Base-by-base conservation (phyloP, 2,888 invertebrate species). In the Entomobrya multifasciata region DNA sequence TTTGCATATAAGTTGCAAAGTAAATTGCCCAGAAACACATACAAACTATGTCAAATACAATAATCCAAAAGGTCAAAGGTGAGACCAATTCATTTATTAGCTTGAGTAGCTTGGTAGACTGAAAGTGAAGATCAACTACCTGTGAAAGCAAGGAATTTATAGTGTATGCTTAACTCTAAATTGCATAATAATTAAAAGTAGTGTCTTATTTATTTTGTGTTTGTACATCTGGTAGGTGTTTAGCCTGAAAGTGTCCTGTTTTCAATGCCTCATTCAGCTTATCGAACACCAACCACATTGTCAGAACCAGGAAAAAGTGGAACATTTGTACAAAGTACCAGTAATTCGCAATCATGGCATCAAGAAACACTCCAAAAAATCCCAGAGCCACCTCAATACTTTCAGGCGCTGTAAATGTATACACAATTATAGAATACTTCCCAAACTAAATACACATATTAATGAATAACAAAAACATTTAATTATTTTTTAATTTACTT, bases 91-190 rank as follows among this genome's bases (percentile, higher is more conserved):
- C 25, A 47, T 87, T 87, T 0, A 87, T 60, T 6, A 57, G 36
- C 47, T 79, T 78, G 15, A 87, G 47, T 8, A 87, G 36, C 60
- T 87, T 87, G 30, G 67, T 62, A 5, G 83, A 79, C 13, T 83
- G 55, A 60, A 83, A 84, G 17, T 87, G 87, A 20, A 87, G 84
- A 20, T 87, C 87, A 1, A 87, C 44, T 8, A 87, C 41, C 87
- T 87, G 30, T 8, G 8, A 36, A 36, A 36, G 8, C 4, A 36
- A 36, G 36, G n/a, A n/a, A n/a, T n/a, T 36, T 36, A 36, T 6
- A 8, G 36, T 36, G 8, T 36, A 8, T 36, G 8, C 36, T 6
- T 36, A 36, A n/a, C n/a, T n/a, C n/a, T 15, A 8, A 36, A 30
- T 36, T 17, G 25, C 15, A 1, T n/a, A 57, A 57, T 25, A 57